Conservation (phyloP, 2,888 invertebrate species). For the Drosophila paramelanica region DNA sequence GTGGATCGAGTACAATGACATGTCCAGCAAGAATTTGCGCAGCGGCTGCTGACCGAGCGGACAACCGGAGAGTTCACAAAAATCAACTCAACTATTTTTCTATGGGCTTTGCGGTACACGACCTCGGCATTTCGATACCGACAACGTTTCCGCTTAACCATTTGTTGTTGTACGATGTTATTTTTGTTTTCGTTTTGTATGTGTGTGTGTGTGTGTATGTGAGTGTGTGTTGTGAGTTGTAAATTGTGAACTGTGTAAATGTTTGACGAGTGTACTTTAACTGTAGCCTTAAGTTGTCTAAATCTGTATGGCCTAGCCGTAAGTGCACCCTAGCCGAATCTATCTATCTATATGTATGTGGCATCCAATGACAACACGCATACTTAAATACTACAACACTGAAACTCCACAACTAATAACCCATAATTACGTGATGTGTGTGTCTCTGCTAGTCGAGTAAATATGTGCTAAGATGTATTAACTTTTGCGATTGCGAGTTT, state of each 20-base stretch:
- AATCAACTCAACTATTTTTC: neutral
- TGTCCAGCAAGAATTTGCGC: constrained; percentile 89
- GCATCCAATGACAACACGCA: constrained; percentile 9
- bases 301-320: constrained; percentile 36
- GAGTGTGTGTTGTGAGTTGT: constrained; percentile 19
- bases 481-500: constrained; percentile 17
- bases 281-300: constrained; percentile 51
- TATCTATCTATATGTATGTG: neutral
- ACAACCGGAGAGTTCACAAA: neutral
- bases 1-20: constrained; percentile 90
- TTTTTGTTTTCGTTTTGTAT: constrained; percentile 12
- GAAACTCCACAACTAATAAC: constrained; percentile 25
- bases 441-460: constrained; percentile 34
- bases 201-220: constrained; percentile 4
- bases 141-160: constrained; percentile 11
- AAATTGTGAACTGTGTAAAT: constrained; percentile 46
- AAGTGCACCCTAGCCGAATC: constrained; percentile 45
- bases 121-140: neutral
- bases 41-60: constrained; percentile 80
- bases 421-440: constrained; percentile 28
- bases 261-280: constrained; percentile 50
- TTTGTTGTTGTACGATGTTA: constrained; percentile 3
- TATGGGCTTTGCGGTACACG: constrained; percentile 1
- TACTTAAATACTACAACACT: neutral
- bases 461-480: constrained; percentile 36